These are phyloP conservation scores for Cryptotis parvus DNA, from an alignment of 2,113 vertebrate genomes.

Conservation along the genomic window DNA sequence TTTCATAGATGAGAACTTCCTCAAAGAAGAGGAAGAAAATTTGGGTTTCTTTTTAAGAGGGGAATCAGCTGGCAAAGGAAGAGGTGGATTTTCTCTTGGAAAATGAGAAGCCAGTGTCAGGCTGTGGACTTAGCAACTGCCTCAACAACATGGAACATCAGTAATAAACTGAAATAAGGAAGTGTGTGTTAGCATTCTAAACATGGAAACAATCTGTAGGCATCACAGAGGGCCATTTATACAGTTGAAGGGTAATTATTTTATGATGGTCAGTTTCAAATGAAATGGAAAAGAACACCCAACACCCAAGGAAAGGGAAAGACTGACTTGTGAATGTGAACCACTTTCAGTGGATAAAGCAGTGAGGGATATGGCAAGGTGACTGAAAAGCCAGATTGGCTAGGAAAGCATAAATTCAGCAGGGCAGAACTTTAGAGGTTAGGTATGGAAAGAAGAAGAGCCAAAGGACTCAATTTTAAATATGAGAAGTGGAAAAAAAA, in stretches of 20 bases:
- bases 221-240: not conserved
- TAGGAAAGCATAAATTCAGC: not conserved
- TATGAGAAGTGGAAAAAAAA: conserved; percentile 1
- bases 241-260: not conserved
- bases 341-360: not conserved
- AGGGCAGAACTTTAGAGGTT: not conserved
- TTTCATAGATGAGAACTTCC: not conserved
- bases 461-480: conserved; percentile 59
- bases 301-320: not conserved
- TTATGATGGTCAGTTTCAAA: not conserved
- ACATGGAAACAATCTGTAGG: not conserved
- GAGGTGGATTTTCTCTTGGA: not conserved
- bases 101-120: not conserved
- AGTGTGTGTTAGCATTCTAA: not conserved
- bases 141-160: not conserved
- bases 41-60: conserved; percentile 10
- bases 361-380: not conserved
- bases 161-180: not conserved
- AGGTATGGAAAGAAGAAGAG: not conserved
- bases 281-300: not conserved
- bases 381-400: not conserved
- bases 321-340: not conserved
- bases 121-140: not conserved
- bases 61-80: not conserved
- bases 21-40: not conserved